phyloP scores from a whole-genome alignment of 2,113 vertebrate species.

The Psephotus haematonotus region DNA sequence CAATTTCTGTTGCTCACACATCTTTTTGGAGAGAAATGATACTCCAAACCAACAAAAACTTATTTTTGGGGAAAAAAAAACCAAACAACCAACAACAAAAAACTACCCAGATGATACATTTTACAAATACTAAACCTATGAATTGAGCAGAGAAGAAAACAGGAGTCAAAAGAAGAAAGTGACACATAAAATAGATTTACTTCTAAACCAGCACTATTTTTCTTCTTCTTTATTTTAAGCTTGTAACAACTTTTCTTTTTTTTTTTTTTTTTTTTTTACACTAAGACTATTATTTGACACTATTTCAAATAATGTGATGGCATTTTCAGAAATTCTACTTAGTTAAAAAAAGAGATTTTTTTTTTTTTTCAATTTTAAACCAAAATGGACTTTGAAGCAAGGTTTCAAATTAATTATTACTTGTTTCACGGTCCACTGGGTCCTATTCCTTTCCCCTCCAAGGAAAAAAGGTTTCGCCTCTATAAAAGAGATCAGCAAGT shows the following conservation, averaged over 20 bases:
- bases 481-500: background rate
- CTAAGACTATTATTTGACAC: background rate
- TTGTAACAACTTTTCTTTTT: background rate
- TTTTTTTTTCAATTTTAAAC: background rate
- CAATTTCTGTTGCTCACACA: background rate
- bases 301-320: background rate
- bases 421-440: background rate
- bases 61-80: background rate
- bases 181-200: background rate
- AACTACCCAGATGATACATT: background rate
- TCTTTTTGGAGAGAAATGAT: background rate
- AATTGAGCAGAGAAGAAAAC: background rate
- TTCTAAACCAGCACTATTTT: background rate
- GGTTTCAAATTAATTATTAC: conserved; percentile 14
- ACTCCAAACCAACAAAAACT: background rate
- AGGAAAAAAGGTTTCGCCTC: background rate
- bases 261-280: background rate
- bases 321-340: background rate
- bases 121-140: background rate
- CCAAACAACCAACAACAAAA: background rate
- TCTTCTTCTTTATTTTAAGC: background rate
- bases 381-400: background rate
- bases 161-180: background rate
- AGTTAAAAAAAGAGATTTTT: background rate
- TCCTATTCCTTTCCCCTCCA: background rate